Conservation (phyloP, 92 coral and sea anemone genomes). For the Paramuricea clavata region DNA sequence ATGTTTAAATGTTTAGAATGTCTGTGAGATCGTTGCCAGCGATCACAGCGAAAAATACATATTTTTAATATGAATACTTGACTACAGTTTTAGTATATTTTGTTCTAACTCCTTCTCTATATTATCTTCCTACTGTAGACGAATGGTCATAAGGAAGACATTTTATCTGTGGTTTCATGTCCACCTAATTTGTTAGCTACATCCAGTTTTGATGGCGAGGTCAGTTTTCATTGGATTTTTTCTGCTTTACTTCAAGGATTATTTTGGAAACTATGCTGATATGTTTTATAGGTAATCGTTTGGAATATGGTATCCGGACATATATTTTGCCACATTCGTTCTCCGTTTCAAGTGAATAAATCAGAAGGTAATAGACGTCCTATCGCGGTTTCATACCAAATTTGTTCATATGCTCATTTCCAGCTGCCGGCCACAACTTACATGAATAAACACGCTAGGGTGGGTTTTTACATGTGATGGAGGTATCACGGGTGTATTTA, state of each 20-base stretch:
- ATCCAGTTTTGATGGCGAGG: conserved; percentile 99
- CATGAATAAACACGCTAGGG: too few species aligned
- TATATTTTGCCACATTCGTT: conserved; percentile 92
- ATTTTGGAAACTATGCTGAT: background rate
- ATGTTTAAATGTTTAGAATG: too few species aligned
- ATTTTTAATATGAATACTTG: too few species aligned
- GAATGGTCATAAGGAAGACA: conserved; percentile 96
- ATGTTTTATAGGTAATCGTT: conserved; percentile 81
- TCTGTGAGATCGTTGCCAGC: too few species aligned
- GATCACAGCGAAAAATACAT: too few species aligned
- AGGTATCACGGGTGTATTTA: too few species aligned
- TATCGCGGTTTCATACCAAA: too few species aligned
- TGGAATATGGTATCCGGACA: conserved; percentile 99
- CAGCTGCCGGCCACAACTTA: too few species aligned
- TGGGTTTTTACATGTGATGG: too few species aligned
- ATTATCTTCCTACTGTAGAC: conserved; percentile 50
- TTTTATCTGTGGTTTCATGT: conserved; percentile 87
- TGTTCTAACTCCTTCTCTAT: background rate
- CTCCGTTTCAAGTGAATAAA: conserved; percentile 75
- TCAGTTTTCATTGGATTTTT: conserved; percentile 8
- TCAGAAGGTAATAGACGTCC: conserved; percentile 66
- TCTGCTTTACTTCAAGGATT: background rate
- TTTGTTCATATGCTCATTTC: too few species aligned
- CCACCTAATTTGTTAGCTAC: conserved; percentile 98
- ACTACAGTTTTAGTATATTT: too few species aligned